Percentiles rank a stretch among this genome's conserved stretches.
These are phyloP conservation scores for Sycophila sp. DNA, from an alignment of 1,140 invertebrate genomes.

Conservation along the genomic window DNA sequence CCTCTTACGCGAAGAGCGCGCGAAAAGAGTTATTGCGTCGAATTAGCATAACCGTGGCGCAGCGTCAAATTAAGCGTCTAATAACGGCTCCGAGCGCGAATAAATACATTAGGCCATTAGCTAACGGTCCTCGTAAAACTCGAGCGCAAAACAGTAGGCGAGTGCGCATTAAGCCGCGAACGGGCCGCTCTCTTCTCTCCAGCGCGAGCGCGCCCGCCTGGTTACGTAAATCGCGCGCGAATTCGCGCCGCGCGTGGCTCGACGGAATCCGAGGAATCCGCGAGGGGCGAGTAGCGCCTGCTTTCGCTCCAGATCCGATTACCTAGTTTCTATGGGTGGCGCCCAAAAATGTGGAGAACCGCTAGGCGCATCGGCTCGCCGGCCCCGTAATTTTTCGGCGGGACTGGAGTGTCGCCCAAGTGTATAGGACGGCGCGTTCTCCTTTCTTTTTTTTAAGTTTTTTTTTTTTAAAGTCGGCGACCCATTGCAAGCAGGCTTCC, in stretches of 20 bases:
- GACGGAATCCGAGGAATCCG: constrained; percentile 1
- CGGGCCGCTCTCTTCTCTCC: too few species aligned
- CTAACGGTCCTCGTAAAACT: constrained; percentile 3
- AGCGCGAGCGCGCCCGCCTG: too few species aligned
- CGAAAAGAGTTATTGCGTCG: background rate
- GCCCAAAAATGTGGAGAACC: constrained; percentile 22
- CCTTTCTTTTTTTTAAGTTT: constrained; percentile 15
- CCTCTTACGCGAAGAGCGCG: background rate
- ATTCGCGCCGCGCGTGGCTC: background rate
- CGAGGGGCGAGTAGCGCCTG: background rate
- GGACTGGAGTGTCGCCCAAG: background rate
- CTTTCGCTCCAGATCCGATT: constrained; percentile 54
- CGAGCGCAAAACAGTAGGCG: background rate
- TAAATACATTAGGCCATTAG: background rate
- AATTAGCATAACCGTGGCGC: constrained; percentile 6
- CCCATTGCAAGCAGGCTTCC: too few species aligned
- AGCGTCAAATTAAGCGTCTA: constrained; percentile 14
- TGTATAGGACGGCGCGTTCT: background rate
- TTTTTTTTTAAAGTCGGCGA: too few species aligned
- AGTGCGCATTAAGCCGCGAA: too few species aligned
- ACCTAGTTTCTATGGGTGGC: constrained; percentile 43
- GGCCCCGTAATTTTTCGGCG: constrained; percentile 17
- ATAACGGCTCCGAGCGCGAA: background rate
- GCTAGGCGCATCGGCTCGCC: constrained; percentile 7
- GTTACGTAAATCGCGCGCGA: too few species aligned